Evolutionary conservation across 2,113 vertebrate species (phyloP).

Genomic region (Thamnophis sirtalis): DNA sequence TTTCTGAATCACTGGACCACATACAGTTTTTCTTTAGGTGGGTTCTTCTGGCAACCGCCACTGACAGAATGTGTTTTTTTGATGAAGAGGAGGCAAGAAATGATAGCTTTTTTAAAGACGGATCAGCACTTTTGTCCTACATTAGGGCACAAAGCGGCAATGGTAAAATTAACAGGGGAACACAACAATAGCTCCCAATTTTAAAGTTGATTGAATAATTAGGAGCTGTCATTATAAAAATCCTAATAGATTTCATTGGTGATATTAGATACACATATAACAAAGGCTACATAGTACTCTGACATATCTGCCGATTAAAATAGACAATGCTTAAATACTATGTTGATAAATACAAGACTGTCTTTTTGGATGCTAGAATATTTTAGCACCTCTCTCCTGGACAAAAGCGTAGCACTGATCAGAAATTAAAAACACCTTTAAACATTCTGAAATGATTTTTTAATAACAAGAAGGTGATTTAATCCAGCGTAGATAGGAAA

Average conservation of each 20-base stretch:
- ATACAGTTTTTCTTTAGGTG: conserved; percentile 49
- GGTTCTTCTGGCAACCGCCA: conserved; percentile 59
- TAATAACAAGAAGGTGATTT: neutral
- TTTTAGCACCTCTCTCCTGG: neutral
- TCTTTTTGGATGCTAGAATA: neutral
- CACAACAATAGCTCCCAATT: neutral
- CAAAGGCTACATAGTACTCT: neutral
- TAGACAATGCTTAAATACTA: neutral
- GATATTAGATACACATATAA: conserved; percentile 34
- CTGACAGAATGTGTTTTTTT: conserved; percentile 61
- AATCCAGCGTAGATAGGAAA: conserved; percentile 11
- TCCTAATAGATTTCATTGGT: conserved; percentile 41
- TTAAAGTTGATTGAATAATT: conserved; percentile 1
- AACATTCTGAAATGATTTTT: neutral
- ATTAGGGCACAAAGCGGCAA: conserved; percentile 48
- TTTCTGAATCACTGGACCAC: conserved; percentile 63
- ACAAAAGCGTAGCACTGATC: neutral
- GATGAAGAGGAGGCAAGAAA: conserved; percentile 56
- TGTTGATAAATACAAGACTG: neutral
- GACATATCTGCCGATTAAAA: neutral
- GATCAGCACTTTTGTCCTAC: conserved; percentile 44
- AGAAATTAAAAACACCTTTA: neutral
- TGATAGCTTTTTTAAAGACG: conserved; percentile 32
- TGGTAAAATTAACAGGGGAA: conserved; percentile 33
- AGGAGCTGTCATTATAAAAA: conserved; percentile 26